Evolutionary conservation across 2,113 vertebrate genomes (phyloP).

Genomic region (Vanacampus margaritifer): DNA sequence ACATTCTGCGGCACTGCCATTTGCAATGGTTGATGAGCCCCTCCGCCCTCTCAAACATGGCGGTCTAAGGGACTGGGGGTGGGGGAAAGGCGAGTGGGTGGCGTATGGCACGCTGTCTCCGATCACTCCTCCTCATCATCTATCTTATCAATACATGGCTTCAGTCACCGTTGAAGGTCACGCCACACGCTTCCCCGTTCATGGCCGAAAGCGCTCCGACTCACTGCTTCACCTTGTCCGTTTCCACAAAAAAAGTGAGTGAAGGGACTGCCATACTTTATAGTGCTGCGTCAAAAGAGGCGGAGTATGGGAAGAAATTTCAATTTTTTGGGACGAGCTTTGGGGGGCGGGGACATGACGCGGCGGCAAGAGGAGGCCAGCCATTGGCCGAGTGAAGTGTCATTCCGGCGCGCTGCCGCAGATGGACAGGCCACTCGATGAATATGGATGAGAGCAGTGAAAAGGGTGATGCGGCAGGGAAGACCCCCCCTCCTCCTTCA

Average conservation of each 20-base stretch:
- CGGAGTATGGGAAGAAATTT: constrained; percentile 63
- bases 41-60: constrained; percentile 75
- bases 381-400: constrained; percentile 57
- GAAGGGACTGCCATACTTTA: constrained; percentile 68
- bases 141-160: constrained; percentile 56
- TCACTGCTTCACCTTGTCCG: constrained; percentile 61
- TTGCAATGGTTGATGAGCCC: constrained; percentile 75
- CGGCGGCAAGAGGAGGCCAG: constrained; percentile 31
- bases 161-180: constrained; percentile 64
- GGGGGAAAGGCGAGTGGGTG: constrained; percentile 58
- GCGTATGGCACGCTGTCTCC: constrained; percentile 59
- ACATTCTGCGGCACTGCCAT: constrained; percentile 77
- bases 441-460: constrained; percentile 77
- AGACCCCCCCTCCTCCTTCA: constrained; percentile 69
- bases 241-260: constrained; percentile 60
- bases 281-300: constrained; percentile 77
- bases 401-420: constrained; percentile 65
- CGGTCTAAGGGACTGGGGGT: constrained; percentile 68
- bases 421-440: constrained; percentile 74
- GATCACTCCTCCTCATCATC: constrained; percentile 65
- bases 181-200: constrained; percentile 30
- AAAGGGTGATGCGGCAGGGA: constrained; percentile 76
- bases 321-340: constrained; percentile 63
- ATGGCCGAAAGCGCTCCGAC: constrained; percentile 16
- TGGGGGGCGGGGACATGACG: constrained; percentile 64